Evolutionary conservation across 2,888 invertebrate species (phyloP), one percentile per base, ranked within the genome.

Genomic region (Caenorhabditis sinica): DNA sequence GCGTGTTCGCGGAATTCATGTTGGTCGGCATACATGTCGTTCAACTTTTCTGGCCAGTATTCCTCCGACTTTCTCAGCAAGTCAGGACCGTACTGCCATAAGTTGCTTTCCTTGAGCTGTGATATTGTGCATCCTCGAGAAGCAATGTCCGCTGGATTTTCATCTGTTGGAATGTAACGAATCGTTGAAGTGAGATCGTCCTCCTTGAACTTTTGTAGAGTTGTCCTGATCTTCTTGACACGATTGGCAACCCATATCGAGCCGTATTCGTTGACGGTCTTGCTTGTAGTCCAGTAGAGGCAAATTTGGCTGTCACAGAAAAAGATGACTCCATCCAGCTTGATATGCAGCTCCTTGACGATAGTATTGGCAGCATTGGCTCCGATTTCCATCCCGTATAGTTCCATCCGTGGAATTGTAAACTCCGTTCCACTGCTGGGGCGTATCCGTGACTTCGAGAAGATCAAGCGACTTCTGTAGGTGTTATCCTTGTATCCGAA

Each of bases 81-180:
- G 25, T 28, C 30, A 8, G 63, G 63, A n/a, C 40, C 40, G 6
- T 63, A 6, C 4, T 60, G 28, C 60, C 60, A 60, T 2, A 60
- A 30, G 2, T 13, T 17, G n/a, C 33, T 60, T 11, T 6, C n/a
- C 25, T 33, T 60, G 8, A 60, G 15, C 6, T 60, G 33, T 2
- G 30, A 11, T 2, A 63, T n/a, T 5, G 23, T 40, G 4, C 8
- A 36, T 25, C 63, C 63, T 20, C 63, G 4, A 6, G 63, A 40
- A 2, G 63, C 63, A 20, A 63, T 63, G 40, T 63, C 63, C 1
- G 63, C 63, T 3, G 63, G 63, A 15, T 63, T 63, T 40, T 40
- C 23, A 9, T 63, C 63, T 17, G 63, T 40, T 20, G 63, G 63
- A 13, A 63, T 40, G 15, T 63, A 40, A 17, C 63, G 11, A 23